These are phyloP conservation scores for Aurelia aurita complex sp. Pacific DNA, from an alignment of 30 jellyfish, hydroid and myxozoan genomes.

Conservation along the genomic window DNA sequence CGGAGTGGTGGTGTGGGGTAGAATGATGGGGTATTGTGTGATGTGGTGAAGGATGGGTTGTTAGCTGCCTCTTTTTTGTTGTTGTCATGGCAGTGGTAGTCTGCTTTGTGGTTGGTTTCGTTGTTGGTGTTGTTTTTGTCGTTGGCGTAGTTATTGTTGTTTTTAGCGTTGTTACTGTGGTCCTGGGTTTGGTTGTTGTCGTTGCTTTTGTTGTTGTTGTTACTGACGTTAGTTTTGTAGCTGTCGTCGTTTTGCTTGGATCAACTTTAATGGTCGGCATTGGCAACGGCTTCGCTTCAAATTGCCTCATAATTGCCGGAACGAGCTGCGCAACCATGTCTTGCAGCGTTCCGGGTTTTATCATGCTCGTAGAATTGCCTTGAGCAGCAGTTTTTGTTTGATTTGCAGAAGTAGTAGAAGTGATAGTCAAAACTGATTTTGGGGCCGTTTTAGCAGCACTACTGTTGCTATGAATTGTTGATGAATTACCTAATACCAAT, in stretches of 20 bases:
- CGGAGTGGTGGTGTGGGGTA: slow-evolving; percentile 33
- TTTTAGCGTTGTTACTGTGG: not conserved
- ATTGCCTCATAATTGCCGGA: slow-evolving; percentile 57
- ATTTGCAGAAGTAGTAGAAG: not conserved
- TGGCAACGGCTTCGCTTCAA: slow-evolving; percentile 13
- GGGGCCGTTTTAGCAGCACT: not conserved
- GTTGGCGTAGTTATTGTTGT: slow-evolving; percentile 13
- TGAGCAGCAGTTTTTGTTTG: not conserved
- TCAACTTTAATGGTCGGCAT: slow-evolving; percentile 4
- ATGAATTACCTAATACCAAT: not conserved
- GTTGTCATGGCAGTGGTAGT: not conserved
- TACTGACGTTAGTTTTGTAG: not conserved
- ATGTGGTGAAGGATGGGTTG: slow-evolving; percentile 18
- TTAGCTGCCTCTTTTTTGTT: slow-evolving; percentile 9
- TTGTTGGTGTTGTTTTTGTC: slow-evolving; percentile 18
- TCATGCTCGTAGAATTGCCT: not conserved
- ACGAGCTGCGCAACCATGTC: slow-evolving; percentile 64
- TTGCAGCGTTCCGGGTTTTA: slow-evolving; percentile 25
- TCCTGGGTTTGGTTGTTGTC: slow-evolving; percentile 22
- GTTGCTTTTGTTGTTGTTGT: slow-evolving; percentile 12
- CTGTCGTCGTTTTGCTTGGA: not conserved
- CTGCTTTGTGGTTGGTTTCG: slow-evolving; percentile 21
- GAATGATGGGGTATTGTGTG: slow-evolving; percentile 39
- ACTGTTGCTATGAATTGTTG: not conserved
- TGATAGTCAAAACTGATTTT: not conserved